Base-by-base conservation (phyloP, 2,797 vertebrate species). In the Hoplostethus atlanticus region DNA sequence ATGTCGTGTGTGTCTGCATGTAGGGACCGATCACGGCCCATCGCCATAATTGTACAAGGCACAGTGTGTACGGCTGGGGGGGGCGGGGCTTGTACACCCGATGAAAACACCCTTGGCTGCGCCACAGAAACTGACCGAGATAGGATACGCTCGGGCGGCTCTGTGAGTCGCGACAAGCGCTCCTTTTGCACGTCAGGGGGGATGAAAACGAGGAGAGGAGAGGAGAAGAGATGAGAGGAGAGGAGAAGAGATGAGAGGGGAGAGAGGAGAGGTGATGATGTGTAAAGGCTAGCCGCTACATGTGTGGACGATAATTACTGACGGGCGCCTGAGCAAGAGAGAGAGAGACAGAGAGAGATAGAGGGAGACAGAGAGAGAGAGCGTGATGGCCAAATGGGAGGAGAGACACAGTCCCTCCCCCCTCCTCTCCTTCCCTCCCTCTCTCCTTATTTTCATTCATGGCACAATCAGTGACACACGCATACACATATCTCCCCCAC, bases 361-460 rank as follows among this genome's bases (percentile, higher is more conserved):
- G 42, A 38, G 61, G 68, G 64, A 63, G 58, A 62, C 58, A 64
- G 57, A 55, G 42, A 38, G 61, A 70, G 64, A 63, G 58, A 62
- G 60, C 78, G 70, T 81, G 80, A 75, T 12, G 81, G 79, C 71
- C 82, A 76, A 89, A 88, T 83, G 84, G 77, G 78, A 87, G 81
- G 76, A 85, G 84, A 91, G 76, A 76, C 82, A 73, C 79, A 72
- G 72, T 57, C 80, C 77, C 58, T 73, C 51, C 28, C 56, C 47
- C 25, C 64, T 21, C 53, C 60, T 36, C 38, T 48, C 28, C 6
- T 40, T 56, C 61, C 52, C 56, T 51, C 56, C 67, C 80, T 61
- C 56, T 71, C 76, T 83, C 83, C 91, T 93, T 88, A 94, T 94
- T 94, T 93, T 91, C 93, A 95, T 95, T 95, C 94, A 93, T 92